Conservation (phyloP, 2,888 invertebrate genomes). For the Mythimna impura region DNA sequence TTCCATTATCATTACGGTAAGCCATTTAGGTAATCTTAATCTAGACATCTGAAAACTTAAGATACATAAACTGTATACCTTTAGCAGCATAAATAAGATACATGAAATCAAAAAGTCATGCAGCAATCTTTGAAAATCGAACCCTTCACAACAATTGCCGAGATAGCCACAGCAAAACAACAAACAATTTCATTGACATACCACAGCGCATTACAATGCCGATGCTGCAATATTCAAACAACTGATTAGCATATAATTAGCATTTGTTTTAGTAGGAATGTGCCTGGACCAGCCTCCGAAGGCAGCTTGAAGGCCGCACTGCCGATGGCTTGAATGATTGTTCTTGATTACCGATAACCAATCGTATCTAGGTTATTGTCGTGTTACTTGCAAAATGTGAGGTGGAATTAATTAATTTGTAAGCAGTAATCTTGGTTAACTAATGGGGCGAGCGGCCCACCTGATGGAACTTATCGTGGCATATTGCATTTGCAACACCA, state of each 20-base stretch:
- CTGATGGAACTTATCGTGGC: conserved; percentile 1
- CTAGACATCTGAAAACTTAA: too few species aligned
- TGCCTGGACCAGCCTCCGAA: conserved; percentile 60
- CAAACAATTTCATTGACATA: conserved; percentile 57
- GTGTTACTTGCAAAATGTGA: conserved; percentile 52
- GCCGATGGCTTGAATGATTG: conserved; percentile 63
- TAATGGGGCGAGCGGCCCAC: conserved; percentile 11
- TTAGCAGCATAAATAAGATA: neutral
- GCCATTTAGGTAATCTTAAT: too few species aligned
- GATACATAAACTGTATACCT: too few species aligned
- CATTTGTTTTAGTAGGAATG: conserved; percentile 69
- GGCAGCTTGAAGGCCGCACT: conserved; percentile 66
- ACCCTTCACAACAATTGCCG: conserved; percentile 9
- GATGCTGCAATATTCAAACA: conserved; percentile 57
- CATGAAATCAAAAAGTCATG: neutral
- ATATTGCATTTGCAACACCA: conserved; percentile 6
- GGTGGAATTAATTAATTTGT: conserved; percentile 52
- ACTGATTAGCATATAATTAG: conserved; percentile 71
- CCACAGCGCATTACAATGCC: conserved; percentile 54
- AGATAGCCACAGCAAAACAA: conserved; percentile 25
- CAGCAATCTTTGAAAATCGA: neutral
- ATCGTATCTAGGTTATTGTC: conserved; percentile 50
- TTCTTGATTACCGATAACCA: conserved; percentile 60
- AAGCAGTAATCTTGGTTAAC: conserved; percentile 18
- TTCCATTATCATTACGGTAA: too few species aligned